These are phyloP conservation scores for Fratercula arctica DNA, from an alignment of 2,797 vertebrate genomes.

Conservation along the genomic window DNA sequence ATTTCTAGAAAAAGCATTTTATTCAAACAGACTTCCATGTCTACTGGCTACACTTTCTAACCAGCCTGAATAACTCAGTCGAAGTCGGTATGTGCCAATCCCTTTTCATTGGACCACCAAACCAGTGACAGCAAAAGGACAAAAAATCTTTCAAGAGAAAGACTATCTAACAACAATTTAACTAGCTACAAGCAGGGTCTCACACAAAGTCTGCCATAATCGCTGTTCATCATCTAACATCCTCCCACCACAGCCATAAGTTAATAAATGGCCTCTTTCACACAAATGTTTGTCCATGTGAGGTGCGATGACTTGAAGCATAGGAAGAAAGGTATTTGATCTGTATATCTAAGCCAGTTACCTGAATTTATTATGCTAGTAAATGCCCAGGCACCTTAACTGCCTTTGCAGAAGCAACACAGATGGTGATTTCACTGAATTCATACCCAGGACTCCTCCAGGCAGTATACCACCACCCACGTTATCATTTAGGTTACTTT, in stretches of 20 bases:
- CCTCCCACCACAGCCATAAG: not conserved
- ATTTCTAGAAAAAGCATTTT: not conserved
- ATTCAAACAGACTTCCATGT: not conserved
- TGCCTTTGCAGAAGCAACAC: not conserved
- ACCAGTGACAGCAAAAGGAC: not conserved
- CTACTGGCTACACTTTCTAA: not conserved
- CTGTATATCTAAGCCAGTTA: not conserved
- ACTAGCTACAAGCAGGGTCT: not conserved
- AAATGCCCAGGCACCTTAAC: not conserved
- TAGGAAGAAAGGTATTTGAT: not conserved
- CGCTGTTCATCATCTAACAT: not conserved
- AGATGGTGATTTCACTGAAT: not conserved
- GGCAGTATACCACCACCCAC: not conserved
- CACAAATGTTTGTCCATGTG: not conserved
- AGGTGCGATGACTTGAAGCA: not conserved
- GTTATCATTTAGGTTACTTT: not conserved
- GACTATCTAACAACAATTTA: not conserved
- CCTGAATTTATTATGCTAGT: not conserved
- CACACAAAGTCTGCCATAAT: not conserved
- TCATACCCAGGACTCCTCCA: not conserved
- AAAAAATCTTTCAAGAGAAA: not conserved
- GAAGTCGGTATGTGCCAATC: not conserved
- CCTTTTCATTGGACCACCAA: not conserved
- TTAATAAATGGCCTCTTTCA: not conserved
- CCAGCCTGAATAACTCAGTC: not conserved